Conservation (phyloP, 2,113 vertebrate genomes). For the Rhombomys opimus region DNA sequence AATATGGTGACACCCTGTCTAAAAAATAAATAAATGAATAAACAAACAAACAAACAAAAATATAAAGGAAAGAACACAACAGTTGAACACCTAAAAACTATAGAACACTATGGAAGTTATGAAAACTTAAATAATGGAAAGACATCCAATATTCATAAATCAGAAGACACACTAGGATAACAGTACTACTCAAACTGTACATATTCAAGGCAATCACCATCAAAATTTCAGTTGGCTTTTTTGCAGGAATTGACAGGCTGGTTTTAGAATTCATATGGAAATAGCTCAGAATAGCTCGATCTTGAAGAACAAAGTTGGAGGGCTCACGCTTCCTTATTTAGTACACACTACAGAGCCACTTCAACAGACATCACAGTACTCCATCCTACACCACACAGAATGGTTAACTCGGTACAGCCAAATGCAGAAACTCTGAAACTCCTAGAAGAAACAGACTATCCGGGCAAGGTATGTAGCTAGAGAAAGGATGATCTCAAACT, state of each 20-base stretch:
- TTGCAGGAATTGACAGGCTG: conserved; percentile 1
- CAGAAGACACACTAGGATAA: background rate
- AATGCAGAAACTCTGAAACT: background rate
- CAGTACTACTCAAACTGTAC: background rate
- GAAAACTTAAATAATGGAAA: conserved; percentile 26
- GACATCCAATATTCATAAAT: conserved; percentile 1
- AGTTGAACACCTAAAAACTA: conserved; percentile 6
- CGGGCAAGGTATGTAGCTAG: background rate
- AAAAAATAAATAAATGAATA: too few species aligned
- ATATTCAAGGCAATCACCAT: background rate
- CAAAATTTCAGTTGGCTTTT: conserved; percentile 26
- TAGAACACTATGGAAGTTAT: conserved; percentile 23
- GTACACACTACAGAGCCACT: conserved; percentile 15
- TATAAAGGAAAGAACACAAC: background rate
- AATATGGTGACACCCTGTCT: background rate
- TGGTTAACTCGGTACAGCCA: conserved; percentile 10
- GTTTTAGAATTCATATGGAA: conserved; percentile 35
- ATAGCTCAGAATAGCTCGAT: conserved; percentile 17
- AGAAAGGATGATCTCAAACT: too few species aligned
- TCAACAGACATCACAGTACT: conserved; percentile 5
- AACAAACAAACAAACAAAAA: background rate
- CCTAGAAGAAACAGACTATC: background rate
- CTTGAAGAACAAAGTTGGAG: conserved; percentile 42
- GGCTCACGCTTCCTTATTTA: conserved; percentile 11
- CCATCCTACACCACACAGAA: background rate